A percentile compares a stretch with the other conserved stretches of the same genome.
Conservation (phyloP, 2,888 invertebrate species). For the Mactromeris polynyma region DNA sequence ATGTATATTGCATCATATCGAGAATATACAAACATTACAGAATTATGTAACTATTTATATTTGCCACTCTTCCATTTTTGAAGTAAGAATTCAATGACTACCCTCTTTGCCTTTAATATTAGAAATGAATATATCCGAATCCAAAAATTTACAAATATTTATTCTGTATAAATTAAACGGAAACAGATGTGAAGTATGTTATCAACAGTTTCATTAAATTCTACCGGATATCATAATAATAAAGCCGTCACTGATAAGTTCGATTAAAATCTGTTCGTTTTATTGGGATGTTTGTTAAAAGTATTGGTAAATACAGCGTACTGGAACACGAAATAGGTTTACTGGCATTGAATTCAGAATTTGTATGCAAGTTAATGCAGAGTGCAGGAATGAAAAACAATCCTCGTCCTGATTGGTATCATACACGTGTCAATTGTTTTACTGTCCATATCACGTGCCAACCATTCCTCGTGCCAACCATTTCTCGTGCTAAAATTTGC, state of each 20-base stretch:
- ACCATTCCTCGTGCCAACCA: neutral
- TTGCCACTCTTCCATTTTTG: neutral
- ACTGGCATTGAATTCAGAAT: too few relatives aligned
- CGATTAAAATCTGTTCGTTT: neutral
- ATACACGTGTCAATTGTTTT: neutral
- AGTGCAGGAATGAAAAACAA: too few relatives aligned
- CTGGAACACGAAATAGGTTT: too few relatives aligned
- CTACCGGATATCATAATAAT: neutral
- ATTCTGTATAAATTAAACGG: constrained; percentile 1
- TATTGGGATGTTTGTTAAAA: neutral
- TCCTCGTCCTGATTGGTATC: too few relatives aligned
- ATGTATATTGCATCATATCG: too few relatives aligned
- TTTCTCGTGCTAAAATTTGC: neutral
- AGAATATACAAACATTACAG: too few relatives aligned
- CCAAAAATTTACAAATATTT: neutral
- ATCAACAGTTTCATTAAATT: neutral
- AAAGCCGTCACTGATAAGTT: neutral
- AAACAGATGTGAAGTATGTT: neutral
- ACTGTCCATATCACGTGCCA: neutral
- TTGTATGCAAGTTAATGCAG: too few relatives aligned
- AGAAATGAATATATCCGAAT: neutral
- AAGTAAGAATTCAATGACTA: neutral
- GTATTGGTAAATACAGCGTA: neutral
- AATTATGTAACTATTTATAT: too few relatives aligned
- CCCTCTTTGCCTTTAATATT: neutral